Conservation (phyloP, 1,140 invertebrate species). For the Coenobita brevimanus region DNA sequence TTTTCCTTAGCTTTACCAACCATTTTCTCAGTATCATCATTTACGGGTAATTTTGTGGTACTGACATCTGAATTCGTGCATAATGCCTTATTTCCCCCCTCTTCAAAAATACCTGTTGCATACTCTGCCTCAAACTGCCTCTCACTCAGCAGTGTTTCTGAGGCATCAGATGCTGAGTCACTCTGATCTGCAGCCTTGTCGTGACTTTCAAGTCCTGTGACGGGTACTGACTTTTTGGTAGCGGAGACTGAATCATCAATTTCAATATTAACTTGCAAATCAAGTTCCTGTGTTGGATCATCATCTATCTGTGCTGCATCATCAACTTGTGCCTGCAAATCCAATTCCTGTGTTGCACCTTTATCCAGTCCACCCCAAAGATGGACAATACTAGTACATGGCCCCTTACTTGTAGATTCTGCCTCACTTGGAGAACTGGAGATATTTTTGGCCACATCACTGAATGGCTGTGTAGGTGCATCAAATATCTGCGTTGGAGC, state of each 20-base stretch:
- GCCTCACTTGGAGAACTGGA: not conserved
- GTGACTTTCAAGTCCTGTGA: not conserved
- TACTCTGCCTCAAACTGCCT: not conserved
- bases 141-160: conserved; percentile 12
- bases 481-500: conserved; percentile 31
- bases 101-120: too few relatives aligned
- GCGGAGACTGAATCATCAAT: too few relatives aligned
- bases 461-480: conserved; percentile 26
- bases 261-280: too few relatives aligned
- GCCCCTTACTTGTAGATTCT: too few relatives aligned
- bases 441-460: not conserved
- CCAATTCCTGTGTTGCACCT: too few relatives aligned
- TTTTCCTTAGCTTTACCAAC: not conserved
- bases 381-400: too few relatives aligned
- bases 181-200: too few relatives aligned
- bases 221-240: too few relatives aligned
- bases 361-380: too few relatives aligned
- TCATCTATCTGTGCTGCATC: too few relatives aligned
- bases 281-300: too few relatives aligned
- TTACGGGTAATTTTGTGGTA: not conserved
- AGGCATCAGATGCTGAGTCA: conserved; percentile 27
- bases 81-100: not conserved
- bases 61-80: not conserved
- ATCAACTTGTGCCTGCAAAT: too few relatives aligned
- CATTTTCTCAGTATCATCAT: not conserved